Evolutionary conservation across 2,113 vertebrate genomes (phyloP).

Genomic region (Donacobius atricapilla): DNA sequence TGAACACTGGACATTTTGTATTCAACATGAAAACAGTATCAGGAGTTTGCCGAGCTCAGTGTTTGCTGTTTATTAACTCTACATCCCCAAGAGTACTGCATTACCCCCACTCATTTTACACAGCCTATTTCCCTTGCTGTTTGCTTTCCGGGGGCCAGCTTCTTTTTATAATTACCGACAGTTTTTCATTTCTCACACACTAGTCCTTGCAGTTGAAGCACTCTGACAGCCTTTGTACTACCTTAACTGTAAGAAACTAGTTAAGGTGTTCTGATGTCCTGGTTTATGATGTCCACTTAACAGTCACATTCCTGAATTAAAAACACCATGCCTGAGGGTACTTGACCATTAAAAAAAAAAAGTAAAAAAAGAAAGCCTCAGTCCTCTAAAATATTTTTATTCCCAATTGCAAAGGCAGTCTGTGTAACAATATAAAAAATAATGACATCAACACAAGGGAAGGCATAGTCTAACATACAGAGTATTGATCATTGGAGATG

Average conservation of each 20-base stretch:
- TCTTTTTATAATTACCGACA: not conserved
- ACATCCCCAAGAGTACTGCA: not conserved
- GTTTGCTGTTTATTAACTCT: not conserved
- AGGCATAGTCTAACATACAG: not conserved
- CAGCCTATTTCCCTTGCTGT: not conserved
- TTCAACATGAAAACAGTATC: not conserved
- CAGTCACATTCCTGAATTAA: not conserved
- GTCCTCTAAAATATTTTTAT: not conserved
- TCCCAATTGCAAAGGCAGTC: not conserved
- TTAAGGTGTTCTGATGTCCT: not conserved
- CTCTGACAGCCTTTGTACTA: not conserved
- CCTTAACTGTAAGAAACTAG: not conserved
- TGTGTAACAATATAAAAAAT: not conserved
- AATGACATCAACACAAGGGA: not conserved
- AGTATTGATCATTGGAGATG: not conserved
- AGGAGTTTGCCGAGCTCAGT: not conserved
- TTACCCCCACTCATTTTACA: not conserved
- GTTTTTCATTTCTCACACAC: conserved; percentile 5
- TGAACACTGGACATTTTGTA: not conserved
- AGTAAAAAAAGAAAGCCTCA: not conserved
- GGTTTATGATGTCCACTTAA: not conserved
- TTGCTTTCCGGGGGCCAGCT: not conserved
- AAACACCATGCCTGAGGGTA: not conserved
- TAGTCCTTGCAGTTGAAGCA: not conserved
- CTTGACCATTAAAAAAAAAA: not conserved